phyloP scores from a whole-genome alignment of 2,113 vertebrate species.

The Microcebus murinus region DNA sequence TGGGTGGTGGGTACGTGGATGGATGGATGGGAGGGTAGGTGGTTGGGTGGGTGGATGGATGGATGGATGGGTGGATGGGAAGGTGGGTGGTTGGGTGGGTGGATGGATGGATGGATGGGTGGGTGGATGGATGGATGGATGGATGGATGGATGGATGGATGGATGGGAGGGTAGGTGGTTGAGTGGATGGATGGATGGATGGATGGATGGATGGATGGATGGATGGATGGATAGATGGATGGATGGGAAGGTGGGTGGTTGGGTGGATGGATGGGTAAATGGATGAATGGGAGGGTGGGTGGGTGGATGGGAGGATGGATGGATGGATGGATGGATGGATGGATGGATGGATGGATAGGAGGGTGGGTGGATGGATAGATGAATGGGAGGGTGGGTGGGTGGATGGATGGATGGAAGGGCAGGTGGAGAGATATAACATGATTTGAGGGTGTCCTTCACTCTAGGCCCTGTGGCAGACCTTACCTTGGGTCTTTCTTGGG shows the following conservation, averaged over 20 bases:
- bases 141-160: fast-evolving
- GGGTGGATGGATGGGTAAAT: no score
- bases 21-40: not conserved
- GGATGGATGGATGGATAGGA: fast-evolving
- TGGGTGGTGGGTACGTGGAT: not conserved
- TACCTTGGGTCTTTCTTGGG: not conserved
- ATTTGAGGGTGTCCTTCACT: not conserved
- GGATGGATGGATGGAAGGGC: not conserved
- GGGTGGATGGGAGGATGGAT: not conserved
- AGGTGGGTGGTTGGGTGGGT: not conserved
- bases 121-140: fast-evolving
- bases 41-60: not conserved
- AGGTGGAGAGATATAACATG: not conserved
- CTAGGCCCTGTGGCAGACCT: not conserved
- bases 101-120: not conserved
- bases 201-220: not conserved
- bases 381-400: not conserved
- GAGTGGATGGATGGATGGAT: not conserved
- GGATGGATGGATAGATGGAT: fast-evolving
- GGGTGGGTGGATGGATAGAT: not conserved
- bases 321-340: fast-evolving
- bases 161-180: no score
- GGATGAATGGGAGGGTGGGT: not conserved
- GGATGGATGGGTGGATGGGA: not conserved
- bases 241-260: fast-evolving